Percentiles rank a stretch among this genome's conserved stretches.
phyloP scores from a whole-genome alignment of 1,140 invertebrate genomes.

The Eupristina koningsbergeri region DNA sequence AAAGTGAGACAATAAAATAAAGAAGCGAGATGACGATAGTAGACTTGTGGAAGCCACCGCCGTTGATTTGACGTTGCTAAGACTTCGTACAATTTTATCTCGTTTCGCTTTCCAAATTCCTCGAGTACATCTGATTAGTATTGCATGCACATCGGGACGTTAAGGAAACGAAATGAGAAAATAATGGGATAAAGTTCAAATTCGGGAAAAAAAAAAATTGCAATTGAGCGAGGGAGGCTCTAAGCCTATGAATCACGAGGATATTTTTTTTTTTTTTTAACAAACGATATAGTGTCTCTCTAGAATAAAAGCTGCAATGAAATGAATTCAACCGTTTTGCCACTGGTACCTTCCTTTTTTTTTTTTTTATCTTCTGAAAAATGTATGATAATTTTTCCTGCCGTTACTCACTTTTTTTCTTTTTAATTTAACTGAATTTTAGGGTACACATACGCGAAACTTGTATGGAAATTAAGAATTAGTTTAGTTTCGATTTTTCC shows the following conservation, averaged over 20 bases:
- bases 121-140: background rate
- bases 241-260: slow-evolving; percentile 20
- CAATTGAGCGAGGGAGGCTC: background rate
- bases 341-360: background rate
- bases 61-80: slow-evolving; percentile 56
- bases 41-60: slow-evolving; percentile 54
- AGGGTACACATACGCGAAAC: too few species aligned
- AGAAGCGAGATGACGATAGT: background rate
- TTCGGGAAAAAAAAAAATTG: too few species aligned
- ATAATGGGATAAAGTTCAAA: too few species aligned
- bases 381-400: slow-evolving; percentile 26
- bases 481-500: slow-evolving; percentile 6
- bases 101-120: slow-evolving; percentile 8
- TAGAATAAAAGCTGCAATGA: background rate
- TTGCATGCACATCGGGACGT: background rate
- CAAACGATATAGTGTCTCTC: background rate
- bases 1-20: background rate
- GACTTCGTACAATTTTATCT: slow-evolving; percentile 60
- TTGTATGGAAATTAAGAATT: background rate
- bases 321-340: background rate
- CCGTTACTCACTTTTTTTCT: background rate
- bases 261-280: slow-evolving; percentile 24
- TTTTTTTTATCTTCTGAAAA: slow-evolving; percentile 9
- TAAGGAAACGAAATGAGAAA: background rate
- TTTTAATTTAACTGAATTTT: too few species aligned